Evolutionary conservation across 2,797 vertebrate genomes (phyloP).

Genomic region (Coranthus polyacanthus): DNA sequence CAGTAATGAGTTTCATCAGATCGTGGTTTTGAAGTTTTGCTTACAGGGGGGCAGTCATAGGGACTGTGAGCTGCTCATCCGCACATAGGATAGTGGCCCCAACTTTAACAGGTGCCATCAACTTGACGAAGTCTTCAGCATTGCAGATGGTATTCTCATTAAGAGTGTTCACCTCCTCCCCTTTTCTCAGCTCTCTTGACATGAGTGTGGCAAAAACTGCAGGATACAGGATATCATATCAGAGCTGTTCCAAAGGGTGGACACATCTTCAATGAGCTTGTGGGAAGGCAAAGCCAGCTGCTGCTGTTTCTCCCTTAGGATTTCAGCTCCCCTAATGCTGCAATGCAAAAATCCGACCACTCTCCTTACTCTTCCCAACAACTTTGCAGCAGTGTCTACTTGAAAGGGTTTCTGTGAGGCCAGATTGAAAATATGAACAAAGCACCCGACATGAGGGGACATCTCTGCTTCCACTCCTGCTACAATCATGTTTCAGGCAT

Average conservation of each 20-base stretch:
- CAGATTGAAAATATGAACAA: conserved; percentile 10
- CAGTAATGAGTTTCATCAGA: too few species aligned
- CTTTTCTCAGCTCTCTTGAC: conserved; percentile 17
- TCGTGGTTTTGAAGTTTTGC: neutral
- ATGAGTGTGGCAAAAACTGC: conserved; percentile 5
- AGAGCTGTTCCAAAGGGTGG: conserved; percentile 5
- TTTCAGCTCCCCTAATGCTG: conserved; percentile 2
- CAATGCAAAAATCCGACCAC: conserved; percentile 18
- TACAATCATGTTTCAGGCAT: conserved; percentile 2
- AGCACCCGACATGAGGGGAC: conserved; percentile 5
- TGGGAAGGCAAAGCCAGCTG: conserved; percentile 15
- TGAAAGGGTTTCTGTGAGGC: conserved; percentile 12
- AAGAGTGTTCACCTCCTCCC: conserved; percentile 18
- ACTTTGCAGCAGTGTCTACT: conserved; percentile 2
- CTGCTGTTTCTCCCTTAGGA: conserved; percentile 8
- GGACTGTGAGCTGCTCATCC: neutral
- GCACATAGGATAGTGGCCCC: conserved; percentile 1
- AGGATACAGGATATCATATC: conserved; percentile 3
- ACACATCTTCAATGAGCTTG: neutral
- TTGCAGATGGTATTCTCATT: too few species aligned
- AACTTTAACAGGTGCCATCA: conserved; percentile 11
- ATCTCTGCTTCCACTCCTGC: conserved; percentile 23
- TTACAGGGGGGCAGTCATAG: conserved; percentile 1
- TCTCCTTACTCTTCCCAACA: conserved; percentile 1
- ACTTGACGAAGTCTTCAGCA: neutral